phyloP scores from a whole-genome alignment of 2,797 vertebrate genomes.

The Falco novaeseelandiae region DNA sequence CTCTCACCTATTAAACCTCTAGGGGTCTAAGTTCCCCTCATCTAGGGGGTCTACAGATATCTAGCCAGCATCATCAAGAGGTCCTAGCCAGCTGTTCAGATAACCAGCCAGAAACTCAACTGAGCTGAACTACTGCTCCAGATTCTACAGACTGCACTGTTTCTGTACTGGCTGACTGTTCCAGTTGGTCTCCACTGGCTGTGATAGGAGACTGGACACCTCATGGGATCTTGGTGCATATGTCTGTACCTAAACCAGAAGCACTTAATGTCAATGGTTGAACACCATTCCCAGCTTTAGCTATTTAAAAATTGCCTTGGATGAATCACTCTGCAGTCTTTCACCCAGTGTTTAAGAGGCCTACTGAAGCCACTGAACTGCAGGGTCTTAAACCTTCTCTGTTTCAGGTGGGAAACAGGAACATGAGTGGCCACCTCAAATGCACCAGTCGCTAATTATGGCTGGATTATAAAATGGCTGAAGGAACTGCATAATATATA shows the following conservation, averaged over 20 bases:
- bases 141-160: neutral
- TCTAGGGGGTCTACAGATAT: neutral
- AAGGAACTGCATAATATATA: neutral
- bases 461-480: neutral
- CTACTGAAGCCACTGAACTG: neutral
- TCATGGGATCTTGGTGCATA: fast-evolving
- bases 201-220: neutral
- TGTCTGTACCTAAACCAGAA: neutral
- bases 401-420: neutral
- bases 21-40: neutral
- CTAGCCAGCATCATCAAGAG: neutral
- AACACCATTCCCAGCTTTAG: neutral
- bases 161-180: no score
- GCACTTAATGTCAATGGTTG: neutral
- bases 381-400: neutral
- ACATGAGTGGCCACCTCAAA: neutral
- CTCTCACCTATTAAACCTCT: neutral
- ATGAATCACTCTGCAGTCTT: neutral
- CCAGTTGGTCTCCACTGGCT: neutral
- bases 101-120: neutral
- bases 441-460: neutral
- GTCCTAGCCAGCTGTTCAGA: neutral
- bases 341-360: neutral
- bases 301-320: neutral
- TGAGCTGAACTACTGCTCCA: neutral